Conservation (phyloP, 2,797 vertebrate species). For the Falco columbarius region DNA sequence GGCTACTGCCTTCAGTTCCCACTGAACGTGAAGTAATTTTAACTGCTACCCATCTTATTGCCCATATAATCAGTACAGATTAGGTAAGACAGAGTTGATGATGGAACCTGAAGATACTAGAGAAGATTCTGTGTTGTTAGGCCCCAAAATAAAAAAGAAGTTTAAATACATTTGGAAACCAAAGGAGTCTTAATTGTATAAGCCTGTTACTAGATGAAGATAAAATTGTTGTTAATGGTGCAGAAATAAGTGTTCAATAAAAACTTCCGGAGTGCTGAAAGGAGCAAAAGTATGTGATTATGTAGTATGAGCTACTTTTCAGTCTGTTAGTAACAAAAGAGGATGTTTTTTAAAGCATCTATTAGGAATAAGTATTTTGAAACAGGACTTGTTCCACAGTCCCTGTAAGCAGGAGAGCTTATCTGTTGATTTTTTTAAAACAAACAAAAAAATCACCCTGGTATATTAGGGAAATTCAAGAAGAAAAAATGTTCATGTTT, state of each 20-base stretch:
- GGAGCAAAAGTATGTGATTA: background rate
- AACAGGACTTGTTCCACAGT: background rate
- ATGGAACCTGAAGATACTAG: background rate
- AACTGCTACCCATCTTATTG: no score
- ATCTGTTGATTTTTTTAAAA: background rate
- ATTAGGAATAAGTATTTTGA: background rate
- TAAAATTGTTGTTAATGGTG: background rate
- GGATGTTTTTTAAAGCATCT: background rate
- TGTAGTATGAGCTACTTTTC: background rate
- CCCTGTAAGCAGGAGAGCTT: background rate
- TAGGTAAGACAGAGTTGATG: background rate
- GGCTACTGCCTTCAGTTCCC: background rate
- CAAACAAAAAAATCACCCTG: fast-evolving
- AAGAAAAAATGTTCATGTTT: background rate
- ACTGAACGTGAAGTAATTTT: background rate
- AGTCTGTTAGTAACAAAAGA: background rate
- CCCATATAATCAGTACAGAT: background rate
- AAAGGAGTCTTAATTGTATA: background rate
- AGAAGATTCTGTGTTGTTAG: background rate
- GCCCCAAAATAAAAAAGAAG: background rate
- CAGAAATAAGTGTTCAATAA: background rate
- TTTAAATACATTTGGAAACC: background rate
- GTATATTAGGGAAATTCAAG: background rate
- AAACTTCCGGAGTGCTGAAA: background rate
- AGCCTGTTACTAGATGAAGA: background rate